phyloP scores from a whole-genome alignment of 2,888 invertebrate genomes.

The Diarsia dahlii region DNA sequence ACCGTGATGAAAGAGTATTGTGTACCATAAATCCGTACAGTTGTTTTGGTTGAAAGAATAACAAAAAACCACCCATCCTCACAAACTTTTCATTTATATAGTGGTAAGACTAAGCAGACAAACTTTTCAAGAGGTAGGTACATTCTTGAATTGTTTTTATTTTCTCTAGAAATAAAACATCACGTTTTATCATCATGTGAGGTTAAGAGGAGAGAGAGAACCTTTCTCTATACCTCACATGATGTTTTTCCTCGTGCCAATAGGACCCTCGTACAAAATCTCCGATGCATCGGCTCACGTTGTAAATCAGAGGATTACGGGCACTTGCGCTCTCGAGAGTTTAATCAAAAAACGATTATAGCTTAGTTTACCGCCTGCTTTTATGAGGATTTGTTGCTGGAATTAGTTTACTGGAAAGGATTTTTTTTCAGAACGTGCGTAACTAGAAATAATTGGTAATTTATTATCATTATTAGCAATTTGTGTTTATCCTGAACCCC shows the following conservation, averaged over 20 bases:
- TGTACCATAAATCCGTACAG: too few relatives aligned
- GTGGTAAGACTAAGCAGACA: too few relatives aligned
- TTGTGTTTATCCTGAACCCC: neutral
- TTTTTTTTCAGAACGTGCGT: neutral
- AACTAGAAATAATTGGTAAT: neutral
- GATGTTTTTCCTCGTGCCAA: neutral
- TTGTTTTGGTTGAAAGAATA: too few relatives aligned
- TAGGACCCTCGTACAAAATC: slow-evolving; percentile 9
- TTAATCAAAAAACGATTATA: slow-evolving; percentile 61
- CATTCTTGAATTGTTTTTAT: too few relatives aligned
- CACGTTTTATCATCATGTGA: too few relatives aligned
- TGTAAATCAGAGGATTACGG: slow-evolving; percentile 41
- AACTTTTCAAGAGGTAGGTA: too few relatives aligned
- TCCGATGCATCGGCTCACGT: slow-evolving; percentile 41
- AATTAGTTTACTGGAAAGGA: slow-evolving; percentile 10
- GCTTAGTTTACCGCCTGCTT: slow-evolving; percentile 28
- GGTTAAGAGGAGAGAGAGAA: too few relatives aligned
- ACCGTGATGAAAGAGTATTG: too few relatives aligned
- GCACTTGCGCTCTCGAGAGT: slow-evolving; percentile 33
- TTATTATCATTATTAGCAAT: neutral
- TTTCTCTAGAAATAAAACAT: too few relatives aligned
- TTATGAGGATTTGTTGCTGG: slow-evolving; percentile 38
- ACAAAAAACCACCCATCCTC: too few relatives aligned
- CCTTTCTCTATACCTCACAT: neutral
- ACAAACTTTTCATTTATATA: too few relatives aligned